Evolutionary conservation across 35 echinoderm and acorn worm genomes (phyloP).

Genomic region (Eucidaris tribuloides): DNA sequence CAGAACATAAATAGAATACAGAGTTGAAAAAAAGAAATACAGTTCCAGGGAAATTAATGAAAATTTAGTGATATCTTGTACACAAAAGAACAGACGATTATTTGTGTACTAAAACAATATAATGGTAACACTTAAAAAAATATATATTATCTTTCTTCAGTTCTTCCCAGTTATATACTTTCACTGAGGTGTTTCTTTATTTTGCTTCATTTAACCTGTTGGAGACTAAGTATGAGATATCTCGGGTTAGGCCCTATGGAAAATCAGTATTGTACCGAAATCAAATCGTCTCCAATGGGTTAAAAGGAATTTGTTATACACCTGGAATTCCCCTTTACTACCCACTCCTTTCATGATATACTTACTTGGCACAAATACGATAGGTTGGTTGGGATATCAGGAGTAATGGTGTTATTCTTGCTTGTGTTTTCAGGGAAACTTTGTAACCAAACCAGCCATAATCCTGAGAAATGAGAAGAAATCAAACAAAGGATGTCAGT

Average conservation of each 20-base stretch:
- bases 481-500: neutral
- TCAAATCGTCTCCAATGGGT: too few species aligned
- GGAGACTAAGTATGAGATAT: too few species aligned
- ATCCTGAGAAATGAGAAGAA: constrained; percentile 11
- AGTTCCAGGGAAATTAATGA: neutral
- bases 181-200: neutral
- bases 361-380: constrained; percentile 53
- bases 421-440: neutral
- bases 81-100: neutral
- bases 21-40: too few species aligned
- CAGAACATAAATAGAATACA: too few species aligned
- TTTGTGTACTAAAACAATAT: neutral
- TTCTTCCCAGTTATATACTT: neutral
- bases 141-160: neutral
- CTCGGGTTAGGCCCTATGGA: too few species aligned
- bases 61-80: neutral
- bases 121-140: neutral
- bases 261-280: too few species aligned
- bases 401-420: constrained; percentile 1
- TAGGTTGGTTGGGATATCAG: constrained; percentile 54
- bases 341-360: neutral
- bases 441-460: constrained; percentile 75
- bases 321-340: too few species aligned
- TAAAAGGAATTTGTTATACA: neutral
- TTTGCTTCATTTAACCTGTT: too few species aligned